Base-by-base conservation (phyloP, 2,888 invertebrate species). In the Clistopyga incitator region DNA sequence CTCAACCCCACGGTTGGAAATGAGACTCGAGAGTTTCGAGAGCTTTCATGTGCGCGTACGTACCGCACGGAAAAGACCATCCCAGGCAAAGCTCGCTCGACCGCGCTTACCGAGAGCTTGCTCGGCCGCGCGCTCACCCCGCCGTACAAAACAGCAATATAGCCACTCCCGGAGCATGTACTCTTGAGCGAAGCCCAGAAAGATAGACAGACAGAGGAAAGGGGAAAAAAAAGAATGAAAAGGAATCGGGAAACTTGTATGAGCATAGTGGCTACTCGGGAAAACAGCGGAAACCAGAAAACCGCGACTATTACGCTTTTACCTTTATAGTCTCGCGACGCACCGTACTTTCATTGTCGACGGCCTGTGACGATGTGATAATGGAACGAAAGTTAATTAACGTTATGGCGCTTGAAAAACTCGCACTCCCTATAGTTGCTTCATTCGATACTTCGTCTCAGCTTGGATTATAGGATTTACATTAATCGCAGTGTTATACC, bases 11-110 rank as follows among this genome's bases (percentile, higher is more conserved):
- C 34, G 64, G 68, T 64, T 70, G 50, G 29, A 82, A 72, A 68
- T 78, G 77, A 80, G 76, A 77, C 68, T 80, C 80, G 82, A 77
- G 68, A 79, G 74, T 72, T 78, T 85, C 77, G 65, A 82, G 84
- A 74, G 84, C 77, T 79, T 79, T 74, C 54, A 68, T 61, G 18
- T 71, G 56, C 13, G 11, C 61, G 47, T 71, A 34, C 34, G 42
- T 76, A 23, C 45, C 54, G 3, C 72, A 61, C 61, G 52, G 67
- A 77, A 81, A 77, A 84, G 72, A 68, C 72, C 71, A 80, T 76
- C 76, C 23, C 38, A 38, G 50, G 11, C 23, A 34, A 38, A 6
- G 67, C 80, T 59, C 52, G 42, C 59, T 68, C 78, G 81, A 81
- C 77, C 71, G 59, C 61, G 52, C 29, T n/a, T n/a, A 13, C 42